Evolutionary conservation across 1,140 invertebrate genomes (phyloP), one percentile per base, ranked within the genome.

Genomic region (Conopomorpha cramerella): DNA sequence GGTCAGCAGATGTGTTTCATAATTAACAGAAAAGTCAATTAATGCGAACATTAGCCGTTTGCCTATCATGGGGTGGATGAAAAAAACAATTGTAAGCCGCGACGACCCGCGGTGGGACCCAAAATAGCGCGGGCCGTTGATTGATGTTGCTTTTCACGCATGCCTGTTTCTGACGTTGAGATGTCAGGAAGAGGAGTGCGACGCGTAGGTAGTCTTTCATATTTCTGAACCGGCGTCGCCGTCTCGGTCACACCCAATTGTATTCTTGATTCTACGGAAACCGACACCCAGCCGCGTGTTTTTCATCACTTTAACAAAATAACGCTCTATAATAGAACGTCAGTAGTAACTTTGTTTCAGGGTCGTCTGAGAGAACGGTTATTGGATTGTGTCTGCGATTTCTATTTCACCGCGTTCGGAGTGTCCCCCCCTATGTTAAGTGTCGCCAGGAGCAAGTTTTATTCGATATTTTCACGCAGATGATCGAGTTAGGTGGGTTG

Each of bases 401-500:
- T 43, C 40, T 39, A 49, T 49, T 49, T 43, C 38, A 25, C n/a
- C n/a, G n/a, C n/a, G n/a, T n/a, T n/a, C n/a, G n/a, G n/a, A n/a
- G n/a, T n/a, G n/a, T n/a, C n/a, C n/a, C n/a, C n/a, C n/a, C n/a
- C n/a, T n/a, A n/a, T n/a, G n/a, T n/a, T n/a, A n/a, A 55, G 41
- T 59, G 53, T 57, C 38, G 46, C 46, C 53, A 32, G 46, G 44
- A 53, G 49, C 50, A 51, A 61, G 48, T 65, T 59, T 57, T 55
- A 60, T 64, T 61, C 46, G 56, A 58, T 64, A 66, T 66, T 68
- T 70, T 65, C 50, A 56, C 53, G 48, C 52, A 55, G 48, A 55
- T 63, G 57, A 72, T 72, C 65, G 58, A 67, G 67, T 72, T 67
- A 68, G 55, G 37, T 49, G 49, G 53, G 45, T 55, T 65, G 61